Conservation (phyloP, 37 sponge, comb jelly and placozoan species). For the Ianthella basta region DNA sequence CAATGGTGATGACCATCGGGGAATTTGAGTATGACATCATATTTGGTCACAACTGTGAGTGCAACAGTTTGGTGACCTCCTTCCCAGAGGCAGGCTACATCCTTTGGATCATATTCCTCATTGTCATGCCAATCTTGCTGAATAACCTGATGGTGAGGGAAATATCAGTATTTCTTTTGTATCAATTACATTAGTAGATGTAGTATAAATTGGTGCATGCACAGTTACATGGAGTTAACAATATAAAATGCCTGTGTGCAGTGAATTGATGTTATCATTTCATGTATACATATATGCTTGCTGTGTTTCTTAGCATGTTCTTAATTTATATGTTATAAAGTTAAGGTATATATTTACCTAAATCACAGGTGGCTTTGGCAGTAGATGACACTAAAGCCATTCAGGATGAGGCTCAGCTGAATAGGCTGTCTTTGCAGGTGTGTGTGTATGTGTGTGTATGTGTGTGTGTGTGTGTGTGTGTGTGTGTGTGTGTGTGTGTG, state of each 20-base stretch:
- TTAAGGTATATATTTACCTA: neutral
- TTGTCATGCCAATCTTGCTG: slow-evolving; percentile 94
- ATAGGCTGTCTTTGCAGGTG: slow-evolving; percentile 87
- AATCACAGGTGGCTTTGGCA: slow-evolving; percentile 93
- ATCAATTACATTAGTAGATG: neutral
- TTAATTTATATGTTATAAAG: too few species aligned
- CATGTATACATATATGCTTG: too few species aligned
- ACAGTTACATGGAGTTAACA: too few species aligned
- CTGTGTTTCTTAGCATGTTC: too few species aligned
- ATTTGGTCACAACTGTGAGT: slow-evolving; percentile 50
- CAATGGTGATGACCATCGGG: slow-evolving; percentile 90
- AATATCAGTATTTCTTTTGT: too few species aligned
- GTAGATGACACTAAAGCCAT: slow-evolving; percentile 98
- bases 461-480: slow-evolving; percentile 29
- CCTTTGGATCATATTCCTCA: slow-evolving; percentile 90
- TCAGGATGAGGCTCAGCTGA: slow-evolving; percentile 82
- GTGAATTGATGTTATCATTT: too few species aligned
- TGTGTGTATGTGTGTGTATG: neutral
- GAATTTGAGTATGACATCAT: slow-evolving; percentile 94
- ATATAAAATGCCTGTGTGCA: too few species aligned
- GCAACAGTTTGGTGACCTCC: slow-evolving; percentile 24
- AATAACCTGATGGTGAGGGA: slow-evolving; percentile 95
- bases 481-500: neutral
- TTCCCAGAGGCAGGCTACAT: slow-evolving; percentile 55
- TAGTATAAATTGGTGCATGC: too few species aligned